phyloP scores from a whole-genome alignment of 92 coral and sea anemone species.

The Virgularia gustaviana region DNA sequence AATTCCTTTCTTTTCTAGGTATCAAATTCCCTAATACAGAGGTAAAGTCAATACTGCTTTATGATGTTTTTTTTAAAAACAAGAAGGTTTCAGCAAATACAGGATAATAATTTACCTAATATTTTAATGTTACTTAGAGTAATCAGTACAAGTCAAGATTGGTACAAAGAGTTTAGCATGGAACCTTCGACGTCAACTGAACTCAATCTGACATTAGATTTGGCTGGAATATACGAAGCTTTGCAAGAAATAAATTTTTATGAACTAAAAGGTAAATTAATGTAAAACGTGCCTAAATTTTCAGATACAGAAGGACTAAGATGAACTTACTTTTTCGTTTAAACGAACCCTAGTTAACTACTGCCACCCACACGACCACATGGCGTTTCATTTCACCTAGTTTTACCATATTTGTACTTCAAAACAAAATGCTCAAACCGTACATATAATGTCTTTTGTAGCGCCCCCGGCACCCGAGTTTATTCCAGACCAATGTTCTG shows the following conservation, averaged over 20 bases:
- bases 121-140: no score
- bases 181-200: constrained; percentile 60
- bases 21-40: constrained; percentile 66
- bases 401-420: no score
- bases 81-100: no score
- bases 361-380: no score
- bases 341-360: no score
- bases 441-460: no score
- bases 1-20: constrained; percentile 57
- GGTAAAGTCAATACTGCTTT: constrained; percentile 60
- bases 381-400: no score
- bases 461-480: constrained; percentile 96
- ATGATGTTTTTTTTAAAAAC: background rate
- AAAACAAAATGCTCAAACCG: no score
- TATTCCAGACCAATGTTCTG: constrained; percentile 87
- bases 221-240: constrained; percentile 67
- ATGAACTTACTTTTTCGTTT: no score
- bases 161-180: constrained; percentile 61
- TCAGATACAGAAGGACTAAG: no score
- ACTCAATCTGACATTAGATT: constrained; percentile 82
- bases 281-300: no score
- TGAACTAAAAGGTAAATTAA: constrained; percentile 76
- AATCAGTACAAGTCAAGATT: constrained; percentile 55
- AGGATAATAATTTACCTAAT: background rate
- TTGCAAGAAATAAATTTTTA: constrained; percentile 81